Evolutionary conservation across 1,140 invertebrate species (phyloP).

Genomic region (Zaprionus camerounensis): DNA sequence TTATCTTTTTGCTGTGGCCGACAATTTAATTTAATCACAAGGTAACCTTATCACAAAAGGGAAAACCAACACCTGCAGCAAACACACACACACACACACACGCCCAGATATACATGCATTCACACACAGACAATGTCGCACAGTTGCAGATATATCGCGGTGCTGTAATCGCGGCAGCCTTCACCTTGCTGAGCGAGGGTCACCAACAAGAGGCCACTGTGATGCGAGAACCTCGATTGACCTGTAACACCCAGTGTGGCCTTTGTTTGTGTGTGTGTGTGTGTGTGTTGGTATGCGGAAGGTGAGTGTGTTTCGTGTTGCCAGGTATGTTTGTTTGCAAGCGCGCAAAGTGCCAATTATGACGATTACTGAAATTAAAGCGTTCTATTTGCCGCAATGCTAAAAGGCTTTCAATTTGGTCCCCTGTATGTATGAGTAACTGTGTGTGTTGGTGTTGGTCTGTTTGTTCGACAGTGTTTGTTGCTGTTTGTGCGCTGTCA

Average conservation of each 20-base stretch:
- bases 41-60: conserved; percentile 66
- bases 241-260: conserved; percentile 12
- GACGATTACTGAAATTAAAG: conserved; percentile 68
- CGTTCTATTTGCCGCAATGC: conserved; percentile 25
- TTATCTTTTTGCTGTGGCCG: conserved; percentile 53
- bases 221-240: conserved; percentile 20
- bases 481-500: conserved; percentile 35
- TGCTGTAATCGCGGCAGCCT: conserved; percentile 1
- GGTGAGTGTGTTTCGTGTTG: conserved; percentile 8
- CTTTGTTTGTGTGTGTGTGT: conserved; percentile 17
- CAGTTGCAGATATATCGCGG: conserved; percentile 30
- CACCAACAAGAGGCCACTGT: neutral
- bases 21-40: conserved; percentile 81
- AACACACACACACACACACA: conserved; percentile 15
- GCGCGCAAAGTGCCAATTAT: conserved; percentile 65
- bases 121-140: conserved; percentile 22
- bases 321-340: conserved; percentile 27
- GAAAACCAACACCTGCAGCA: conserved; percentile 63
- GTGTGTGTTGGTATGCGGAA: neutral
- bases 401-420: neutral
- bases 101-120: neutral
- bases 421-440: neutral
- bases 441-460: neutral
- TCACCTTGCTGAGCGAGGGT: conserved; percentile 1
- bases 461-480: neutral